Evolutionary conservation across 2,888 invertebrate genomes (phyloP), one percentile per base, ranked within the genome.

Genomic region (Diloba caeruleocephala): DNA sequence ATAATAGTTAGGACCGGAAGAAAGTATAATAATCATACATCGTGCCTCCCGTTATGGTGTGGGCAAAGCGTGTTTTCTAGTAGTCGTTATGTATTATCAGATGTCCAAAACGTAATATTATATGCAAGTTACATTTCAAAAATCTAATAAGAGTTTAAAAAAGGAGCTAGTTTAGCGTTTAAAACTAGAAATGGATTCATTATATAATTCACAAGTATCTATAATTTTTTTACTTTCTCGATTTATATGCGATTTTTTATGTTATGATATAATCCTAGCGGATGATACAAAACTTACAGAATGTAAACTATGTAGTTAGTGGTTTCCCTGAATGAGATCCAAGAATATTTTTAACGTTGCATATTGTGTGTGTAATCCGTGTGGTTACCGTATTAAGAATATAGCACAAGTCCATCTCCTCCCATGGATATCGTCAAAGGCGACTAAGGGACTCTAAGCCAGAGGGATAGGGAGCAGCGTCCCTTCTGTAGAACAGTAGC

Each of bases 1-100:
- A 82, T 82, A 81, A 77, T 77, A 66, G 57, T 55, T 60, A 46
- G 50, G 71, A 75, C 81, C 84, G 85, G 85, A 85, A 84, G 81
- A 76, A 73, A 73, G 76, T 71, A 75, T 74, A 78, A 78, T 77
- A 68, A 63, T 62, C 67, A 60, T 64, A 61, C 60, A 54, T 59
- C 58, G 69, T 54, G 61, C 68, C 56, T 70, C 70, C 70, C 63
- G 70, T 76, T 73, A 65, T 61, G 51, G 56, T 39, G 70, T 67
- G 50, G 64, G 66, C 56, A 59, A 33, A 33, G 48, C 59, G 53
- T 60, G 60, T 70, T 72, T 57, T 56, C 57, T 52, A 54, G n/a
- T n/a, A n/a, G 31, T 60, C 23, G 25, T 29, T 43, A 42, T 41
- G 31, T 28, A 42, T 33, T 33, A 45, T 51, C 28, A 32, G 25